Conservation (phyloP, 2,888 invertebrate species). For the Polydesmus complanatus region DNA sequence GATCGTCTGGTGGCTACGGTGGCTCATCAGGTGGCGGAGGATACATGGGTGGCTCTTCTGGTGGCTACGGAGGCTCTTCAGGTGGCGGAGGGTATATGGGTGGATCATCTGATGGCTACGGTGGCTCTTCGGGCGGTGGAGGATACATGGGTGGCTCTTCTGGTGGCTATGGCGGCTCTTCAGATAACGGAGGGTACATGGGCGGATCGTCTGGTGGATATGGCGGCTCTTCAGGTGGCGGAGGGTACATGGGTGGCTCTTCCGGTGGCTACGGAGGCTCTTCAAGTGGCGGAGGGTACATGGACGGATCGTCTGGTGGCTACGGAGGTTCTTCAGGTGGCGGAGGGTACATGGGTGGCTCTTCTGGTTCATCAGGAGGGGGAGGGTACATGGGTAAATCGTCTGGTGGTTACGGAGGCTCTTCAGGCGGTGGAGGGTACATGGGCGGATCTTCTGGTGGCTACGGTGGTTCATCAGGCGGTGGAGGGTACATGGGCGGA, state of each 20-base stretch:
- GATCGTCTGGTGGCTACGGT: background rate
- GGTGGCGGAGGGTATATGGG: background rate
- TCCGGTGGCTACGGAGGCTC: background rate
- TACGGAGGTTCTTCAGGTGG: background rate
- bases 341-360: background rate
- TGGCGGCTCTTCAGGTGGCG: background rate
- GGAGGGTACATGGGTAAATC: background rate
- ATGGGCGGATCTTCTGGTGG: background rate
- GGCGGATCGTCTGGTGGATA: background rate
- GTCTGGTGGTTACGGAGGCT: background rate
- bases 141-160: background rate
- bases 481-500: background rate
- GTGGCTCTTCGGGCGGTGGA: background rate
- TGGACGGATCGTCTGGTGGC: background rate
- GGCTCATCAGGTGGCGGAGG: background rate
- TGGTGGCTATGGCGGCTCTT: background rate
- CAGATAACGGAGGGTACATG: background rate
- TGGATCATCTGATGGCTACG: background rate
- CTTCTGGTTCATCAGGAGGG: too few relatives aligned
- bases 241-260: background rate
- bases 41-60: background rate
- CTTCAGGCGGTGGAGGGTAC: background rate
- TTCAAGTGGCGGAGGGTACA: background rate
- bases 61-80: background rate
- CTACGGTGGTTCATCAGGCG: background rate